phyloP scores from a whole-genome alignment of 2,797 vertebrate species.

The Nyctibius grandis region DNA sequence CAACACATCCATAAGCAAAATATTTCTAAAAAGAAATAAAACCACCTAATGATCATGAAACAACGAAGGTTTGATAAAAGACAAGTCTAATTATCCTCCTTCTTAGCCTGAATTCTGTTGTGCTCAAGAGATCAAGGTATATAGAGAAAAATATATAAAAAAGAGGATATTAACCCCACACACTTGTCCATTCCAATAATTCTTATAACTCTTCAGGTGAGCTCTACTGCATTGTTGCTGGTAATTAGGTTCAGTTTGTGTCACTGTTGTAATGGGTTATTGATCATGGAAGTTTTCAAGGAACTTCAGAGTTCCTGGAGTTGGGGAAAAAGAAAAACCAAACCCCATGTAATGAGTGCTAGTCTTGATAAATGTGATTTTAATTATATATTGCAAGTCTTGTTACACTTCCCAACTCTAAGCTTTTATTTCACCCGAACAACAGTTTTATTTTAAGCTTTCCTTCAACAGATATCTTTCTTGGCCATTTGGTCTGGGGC shows the following conservation, averaged over 20 bases:
- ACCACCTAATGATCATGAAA: fast-evolving
- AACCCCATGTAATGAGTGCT: background rate
- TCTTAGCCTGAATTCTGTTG: background rate
- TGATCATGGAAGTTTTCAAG: conserved; percentile 48
- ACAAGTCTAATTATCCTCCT: conserved; percentile 4
- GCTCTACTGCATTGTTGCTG: background rate
- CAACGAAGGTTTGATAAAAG: background rate
- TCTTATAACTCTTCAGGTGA: conserved; percentile 30
- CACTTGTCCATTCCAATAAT: background rate
- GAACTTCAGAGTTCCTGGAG: conserved; percentile 26
- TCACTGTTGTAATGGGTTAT: conserved; percentile 64
- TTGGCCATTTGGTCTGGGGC: background rate
- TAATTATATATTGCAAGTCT: conserved; percentile 38
- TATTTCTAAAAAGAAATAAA: background rate
- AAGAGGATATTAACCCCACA: background rate
- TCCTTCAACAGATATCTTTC: background rate
- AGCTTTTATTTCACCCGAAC: conserved; percentile 9
- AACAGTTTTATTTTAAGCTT: conserved; percentile 47
- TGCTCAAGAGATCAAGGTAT: background rate
- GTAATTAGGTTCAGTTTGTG: conserved; percentile 40
- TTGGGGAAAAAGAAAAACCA: background rate
- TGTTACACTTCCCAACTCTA: background rate
- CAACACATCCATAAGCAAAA: background rate
- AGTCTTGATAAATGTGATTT: conserved; percentile 52
- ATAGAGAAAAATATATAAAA: background rate